These are phyloP conservation scores for Apantesis nais DNA, from an alignment of 2,888 invertebrate species.

Conservation along the genomic window DNA sequence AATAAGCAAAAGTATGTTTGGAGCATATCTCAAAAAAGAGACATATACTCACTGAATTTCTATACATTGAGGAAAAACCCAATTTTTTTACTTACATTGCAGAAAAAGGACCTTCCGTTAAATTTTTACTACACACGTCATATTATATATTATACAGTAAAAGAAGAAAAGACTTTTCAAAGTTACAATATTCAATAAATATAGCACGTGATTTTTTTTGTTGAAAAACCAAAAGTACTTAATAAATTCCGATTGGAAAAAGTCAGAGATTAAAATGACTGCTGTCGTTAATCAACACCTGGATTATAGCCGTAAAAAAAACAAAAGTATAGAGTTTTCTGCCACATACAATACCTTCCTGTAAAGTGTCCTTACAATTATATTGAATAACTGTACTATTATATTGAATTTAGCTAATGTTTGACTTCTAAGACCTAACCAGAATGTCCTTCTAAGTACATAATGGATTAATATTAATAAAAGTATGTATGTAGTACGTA, in stretches of 20 bases:
- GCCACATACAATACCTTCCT: too few relatives aligned
- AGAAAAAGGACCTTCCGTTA: too few relatives aligned
- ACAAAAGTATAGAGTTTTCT: not conserved
- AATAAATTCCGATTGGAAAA: too few relatives aligned
- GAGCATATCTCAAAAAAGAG: not conserved
- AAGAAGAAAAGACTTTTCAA: too few relatives aligned
- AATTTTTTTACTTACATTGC: too few relatives aligned
- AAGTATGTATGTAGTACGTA: not conserved
- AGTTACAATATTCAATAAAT: too few relatives aligned
- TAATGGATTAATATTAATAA: not conserved
- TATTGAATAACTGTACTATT: too few relatives aligned
- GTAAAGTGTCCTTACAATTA: not conserved
- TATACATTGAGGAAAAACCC: not conserved
- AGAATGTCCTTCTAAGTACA: slow-evolving; percentile 5
- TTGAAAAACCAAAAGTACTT: too few relatives aligned
- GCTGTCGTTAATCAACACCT: not conserved
- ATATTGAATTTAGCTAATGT: not conserved
- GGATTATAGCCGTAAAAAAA: not conserved
- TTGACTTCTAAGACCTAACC: not conserved
- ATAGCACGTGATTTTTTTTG: too few relatives aligned
- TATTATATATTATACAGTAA: too few relatives aligned
- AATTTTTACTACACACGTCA: too few relatives aligned
- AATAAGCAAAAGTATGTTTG: not conserved
- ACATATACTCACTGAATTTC: not conserved
- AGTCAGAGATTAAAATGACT: not conserved